Conservation (phyloP, 2,888 invertebrate genomes). For the Agrotis exclamationis region DNA sequence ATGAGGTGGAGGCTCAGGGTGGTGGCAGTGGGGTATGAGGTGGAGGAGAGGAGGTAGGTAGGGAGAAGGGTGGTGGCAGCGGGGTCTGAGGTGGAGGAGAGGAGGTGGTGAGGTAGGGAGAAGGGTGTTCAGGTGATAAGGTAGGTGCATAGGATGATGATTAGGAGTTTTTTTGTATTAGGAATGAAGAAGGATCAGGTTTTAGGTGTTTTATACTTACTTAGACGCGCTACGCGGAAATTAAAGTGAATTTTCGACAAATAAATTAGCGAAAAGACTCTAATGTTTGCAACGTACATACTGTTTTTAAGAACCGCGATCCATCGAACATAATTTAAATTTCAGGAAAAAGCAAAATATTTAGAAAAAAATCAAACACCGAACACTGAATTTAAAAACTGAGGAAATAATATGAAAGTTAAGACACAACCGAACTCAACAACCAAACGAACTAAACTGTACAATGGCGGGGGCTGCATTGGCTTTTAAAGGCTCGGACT, state of each 20-base stretch:
- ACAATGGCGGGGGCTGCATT: neutral
- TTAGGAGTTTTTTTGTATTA: neutral
- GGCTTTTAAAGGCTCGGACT: neutral
- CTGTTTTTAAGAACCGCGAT: neutral
- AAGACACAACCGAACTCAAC: conserved; percentile 35
- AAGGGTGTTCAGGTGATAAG: neutral
- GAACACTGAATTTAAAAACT: conserved; percentile 4
- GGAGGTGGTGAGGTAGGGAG: neutral
- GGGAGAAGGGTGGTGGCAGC: neutral
- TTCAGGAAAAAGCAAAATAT: neutral
- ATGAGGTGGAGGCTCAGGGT: neutral
- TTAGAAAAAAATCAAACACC: neutral
- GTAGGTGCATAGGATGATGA: neutral
- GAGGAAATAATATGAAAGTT: neutral
- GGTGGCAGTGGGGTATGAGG: neutral
- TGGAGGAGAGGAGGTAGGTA: neutral
- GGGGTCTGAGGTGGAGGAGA: neutral
- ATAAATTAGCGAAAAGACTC: neutral
- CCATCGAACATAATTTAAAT: conserved; percentile 18
- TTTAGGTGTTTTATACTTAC: conserved; percentile 33
- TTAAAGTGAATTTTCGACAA: conserved; percentile 23
- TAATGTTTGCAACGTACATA: conserved; percentile 8
- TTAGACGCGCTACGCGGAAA: neutral
- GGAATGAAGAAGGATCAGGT: neutral
- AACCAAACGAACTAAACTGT: conserved; percentile 43